Percentiles rank a stretch among this genome's conserved stretches.
Conservation (phyloP, 2,888 invertebrate species). For the Tromatobia lineatoria region DNA sequence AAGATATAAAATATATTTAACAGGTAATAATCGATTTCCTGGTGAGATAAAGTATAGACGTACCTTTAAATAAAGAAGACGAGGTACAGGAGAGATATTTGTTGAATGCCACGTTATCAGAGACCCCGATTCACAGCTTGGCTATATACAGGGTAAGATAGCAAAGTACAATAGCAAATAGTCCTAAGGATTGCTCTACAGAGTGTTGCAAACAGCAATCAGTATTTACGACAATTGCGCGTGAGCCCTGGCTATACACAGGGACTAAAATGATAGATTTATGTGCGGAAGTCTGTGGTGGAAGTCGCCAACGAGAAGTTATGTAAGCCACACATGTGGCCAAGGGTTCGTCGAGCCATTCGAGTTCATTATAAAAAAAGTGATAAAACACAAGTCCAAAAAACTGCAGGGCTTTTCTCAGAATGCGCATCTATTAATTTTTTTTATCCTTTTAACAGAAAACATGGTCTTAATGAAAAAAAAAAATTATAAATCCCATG, state of each 20-base stretch:
- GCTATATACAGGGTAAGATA: neutral
- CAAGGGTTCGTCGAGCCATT: conserved; percentile 20
- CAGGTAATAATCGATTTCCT: neutral
- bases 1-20: neutral
- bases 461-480: neutral
- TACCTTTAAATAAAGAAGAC: neutral
- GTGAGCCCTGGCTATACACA: neutral
- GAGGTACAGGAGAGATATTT: neutral
- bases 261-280: conserved; percentile 7
- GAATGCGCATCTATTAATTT: neutral
- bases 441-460: neutral
- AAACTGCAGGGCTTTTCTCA: neutral
- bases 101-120: neutral
- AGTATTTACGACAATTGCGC: conserved; percentile 20
- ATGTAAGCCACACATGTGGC: conserved; percentile 48
- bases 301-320: conserved; percentile 29
- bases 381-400: neutral
- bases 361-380: neutral
- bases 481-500: neutral
- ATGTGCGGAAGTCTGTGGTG: conserved; percentile 31
- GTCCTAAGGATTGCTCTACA: neutral
- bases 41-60: neutral
- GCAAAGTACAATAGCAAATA: neutral
- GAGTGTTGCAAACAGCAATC: conserved; percentile 9
- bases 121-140: neutral